A percentile compares a stretch with the other conserved stretches of the same genome.
Conservation (phyloP, 2,113 vertebrate species). For the Limanda limanda region DNA sequence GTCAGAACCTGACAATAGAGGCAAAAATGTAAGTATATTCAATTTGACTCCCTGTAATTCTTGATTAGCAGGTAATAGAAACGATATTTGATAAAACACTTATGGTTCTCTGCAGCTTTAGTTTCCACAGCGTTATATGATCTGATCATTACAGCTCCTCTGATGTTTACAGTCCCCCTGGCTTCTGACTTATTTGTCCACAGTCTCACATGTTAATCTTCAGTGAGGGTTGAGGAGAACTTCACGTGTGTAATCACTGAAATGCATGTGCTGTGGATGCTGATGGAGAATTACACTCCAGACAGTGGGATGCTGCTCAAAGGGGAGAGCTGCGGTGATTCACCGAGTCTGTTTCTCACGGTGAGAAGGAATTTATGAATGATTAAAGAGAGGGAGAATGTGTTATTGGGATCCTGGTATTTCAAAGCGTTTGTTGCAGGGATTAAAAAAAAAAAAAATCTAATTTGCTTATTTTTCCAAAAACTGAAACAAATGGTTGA, state of each 20-base stretch:
- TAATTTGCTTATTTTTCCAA: not conserved
- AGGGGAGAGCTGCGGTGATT: not conserved
- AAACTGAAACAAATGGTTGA: not conserved
- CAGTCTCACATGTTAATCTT: not conserved
- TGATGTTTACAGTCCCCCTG: conserved; percentile 12
- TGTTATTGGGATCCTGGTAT: not conserved
- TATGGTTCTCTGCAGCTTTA: too few relatives aligned
- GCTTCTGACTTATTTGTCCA: conserved; percentile 12
- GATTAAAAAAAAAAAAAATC: not conserved
- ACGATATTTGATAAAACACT: too few relatives aligned
- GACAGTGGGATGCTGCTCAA: conserved; percentile 22
- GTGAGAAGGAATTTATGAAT: conserved; percentile 1
- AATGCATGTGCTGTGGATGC: conserved; percentile 22
- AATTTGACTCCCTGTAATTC: too few relatives aligned
- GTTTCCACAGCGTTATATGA: not conserved
- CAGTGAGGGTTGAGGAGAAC: conserved; percentile 15
- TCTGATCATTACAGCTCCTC: not conserved
- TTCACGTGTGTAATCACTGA: conserved; percentile 1
- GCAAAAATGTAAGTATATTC: too few relatives aligned
- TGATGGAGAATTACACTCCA: conserved; percentile 35
- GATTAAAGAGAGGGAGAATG: not conserved
- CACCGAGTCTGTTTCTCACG: not conserved
- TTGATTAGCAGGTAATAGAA: too few relatives aligned
- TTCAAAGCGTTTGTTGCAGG: not conserved
- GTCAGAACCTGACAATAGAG: too few relatives aligned